Conservation (phyloP, 2,888 invertebrate species). For the Copidosoma aretas region DNA sequence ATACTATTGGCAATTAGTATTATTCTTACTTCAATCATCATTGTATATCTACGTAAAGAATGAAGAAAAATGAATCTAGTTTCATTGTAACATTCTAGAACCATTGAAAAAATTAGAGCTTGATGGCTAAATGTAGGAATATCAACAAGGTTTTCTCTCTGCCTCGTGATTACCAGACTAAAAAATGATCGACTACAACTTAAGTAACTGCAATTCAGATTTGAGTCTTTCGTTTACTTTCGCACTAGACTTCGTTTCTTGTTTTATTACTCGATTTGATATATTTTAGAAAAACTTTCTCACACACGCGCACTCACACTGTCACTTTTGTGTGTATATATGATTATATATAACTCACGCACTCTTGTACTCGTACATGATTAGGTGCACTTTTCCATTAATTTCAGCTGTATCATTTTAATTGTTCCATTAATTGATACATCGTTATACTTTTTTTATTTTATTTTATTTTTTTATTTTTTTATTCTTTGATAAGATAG, state of each 20-base stretch:
- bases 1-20: conserved; percentile 36
- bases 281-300: conserved; percentile 22
- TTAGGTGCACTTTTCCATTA: conserved; percentile 40
- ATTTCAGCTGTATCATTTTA: conserved; percentile 21
- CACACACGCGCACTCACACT: not conserved
- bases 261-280: conserved; percentile 32
- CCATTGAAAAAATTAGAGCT: conserved; percentile 40
- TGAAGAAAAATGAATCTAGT: conserved; percentile 32
- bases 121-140: conserved; percentile 9
- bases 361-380: conserved; percentile 40
- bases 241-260: conserved; percentile 33
- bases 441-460: conserved; percentile 17
- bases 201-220: conserved; percentile 42
- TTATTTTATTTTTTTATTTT: conserved; percentile 26
- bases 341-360: conserved; percentile 7
- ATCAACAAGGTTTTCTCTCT: too few relatives aligned
- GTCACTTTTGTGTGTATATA: not conserved
- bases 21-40: conserved; percentile 20
- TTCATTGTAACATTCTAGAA: conserved; percentile 33
- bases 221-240: conserved; percentile 42
- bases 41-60: conserved; percentile 27
- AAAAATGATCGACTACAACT: conserved; percentile 36
- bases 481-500: conserved; percentile 41
- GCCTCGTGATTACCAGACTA: too few relatives aligned
- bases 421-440: conserved; percentile 23